Evolutionary conservation across 2,888 invertebrate species (phyloP), one percentile per base, ranked within the genome.

Genomic region (Diarsia mendica): DNA sequence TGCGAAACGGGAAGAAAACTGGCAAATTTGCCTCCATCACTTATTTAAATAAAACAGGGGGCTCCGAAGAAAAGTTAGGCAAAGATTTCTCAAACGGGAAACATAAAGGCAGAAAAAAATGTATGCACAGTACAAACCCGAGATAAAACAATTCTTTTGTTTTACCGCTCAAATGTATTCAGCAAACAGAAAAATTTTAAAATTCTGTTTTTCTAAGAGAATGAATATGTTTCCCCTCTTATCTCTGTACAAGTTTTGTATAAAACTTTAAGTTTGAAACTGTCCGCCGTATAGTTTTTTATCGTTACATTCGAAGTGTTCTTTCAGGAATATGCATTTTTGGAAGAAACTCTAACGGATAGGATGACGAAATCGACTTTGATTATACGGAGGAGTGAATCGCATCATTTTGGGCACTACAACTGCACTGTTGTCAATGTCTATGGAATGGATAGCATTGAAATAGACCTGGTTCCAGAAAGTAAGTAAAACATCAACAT

Each of bases 381-480:
- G 72, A 97, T 99, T 80, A 98, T 99, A 82, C 97, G 98, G 67
- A 98, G 98, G 89, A 98, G 99, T 72, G 97, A 98, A 89, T 97
- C 97, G 55, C 97, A 97, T 85, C 99, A 99, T 94, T 99, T 98
- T 92, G 99, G 99, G 46, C 97, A 97, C 81, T 99, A 99, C 96
- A 99, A 99, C 94, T 99, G 99, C 92, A 98, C 98, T 67, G 99
- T 99, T n/a, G 97, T 98, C 71, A 99, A 99, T 93, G 97, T 98
- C 46, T 99, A 98, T 91, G 99, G 99, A 48, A 97, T 97, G 81
- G 99, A 98, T 90, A 98, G 98, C 64, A 97, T 98, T 85, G 97
- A 98, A 92, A 99, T 99, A 81, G 97, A 97, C 79, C 97, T 99
- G 83, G 97, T 98, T 92, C 98, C 98, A 85, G 98, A 99, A 96